Evolutionary conservation across 2,797 vertebrate species (phyloP), one percentile per base, ranked within the genome.

Genomic region (Sarcoramphus papa): DNA sequence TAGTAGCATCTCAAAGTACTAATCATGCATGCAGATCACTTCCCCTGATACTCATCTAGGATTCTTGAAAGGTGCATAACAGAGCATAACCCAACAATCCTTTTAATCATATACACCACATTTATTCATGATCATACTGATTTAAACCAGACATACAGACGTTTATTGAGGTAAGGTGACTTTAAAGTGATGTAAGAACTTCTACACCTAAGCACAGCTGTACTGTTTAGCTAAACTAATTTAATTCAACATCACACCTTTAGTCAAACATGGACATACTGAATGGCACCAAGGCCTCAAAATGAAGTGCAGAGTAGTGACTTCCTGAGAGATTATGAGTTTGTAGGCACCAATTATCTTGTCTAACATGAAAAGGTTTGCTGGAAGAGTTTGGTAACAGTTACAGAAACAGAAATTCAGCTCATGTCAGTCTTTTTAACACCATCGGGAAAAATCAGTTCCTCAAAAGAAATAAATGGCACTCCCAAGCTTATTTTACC

Each of bases 1-100:
- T 41, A 87, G 67, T 14, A 62, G 45, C 19, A 83, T 88, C 92
- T 94, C 89, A 92, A 94, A 93, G 93, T 43, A 67, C 40, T 64
- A 67, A 74, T 92, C 86, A 95, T 31, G 48, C 41, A 95, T 85
- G 91, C 84, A 94, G 93, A 96, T 92, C 75, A 53, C 53, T 77
- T 77, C 72, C 85, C 23, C 77, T 80, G 91, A 94, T 93, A 83
- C 5, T 77, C 41, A 96, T 77, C 78, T 67, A 85, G 45, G 60
- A 76, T 85, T 82, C 89, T 68, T 85, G 40, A 89, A 93, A 92
- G 68, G 43, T 9, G 21, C 51, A 16, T 25, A 87, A 88, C 50
- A 87, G 51, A 80, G 33, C 51, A 92, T 23, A 89, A 79, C 35
- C 23, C 43, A 88, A 59, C 51, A 94, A 72, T 50, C 27, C 28